Conservation (phyloP, 1,140 invertebrate species). For the Aphaenogaster rudis region DNA sequence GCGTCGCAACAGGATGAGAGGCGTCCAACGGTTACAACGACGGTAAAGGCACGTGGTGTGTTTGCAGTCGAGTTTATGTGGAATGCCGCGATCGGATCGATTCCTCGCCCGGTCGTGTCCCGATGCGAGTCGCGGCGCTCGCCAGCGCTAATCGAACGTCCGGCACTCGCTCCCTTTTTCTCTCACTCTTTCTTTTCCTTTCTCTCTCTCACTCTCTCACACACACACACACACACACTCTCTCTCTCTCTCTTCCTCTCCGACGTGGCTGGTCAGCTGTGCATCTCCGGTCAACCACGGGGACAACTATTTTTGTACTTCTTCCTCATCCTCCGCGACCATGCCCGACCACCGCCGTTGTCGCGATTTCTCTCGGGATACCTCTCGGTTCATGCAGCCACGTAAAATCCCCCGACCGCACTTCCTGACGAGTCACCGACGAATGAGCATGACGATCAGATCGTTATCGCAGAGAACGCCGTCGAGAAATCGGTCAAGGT, state of each 20-base stretch:
- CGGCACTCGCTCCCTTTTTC: background rate
- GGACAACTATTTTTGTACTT: slow-evolving; percentile 73
- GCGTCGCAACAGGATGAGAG: slow-evolving; percentile 25
- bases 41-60: slow-evolving; percentile 75
- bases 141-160: slow-evolving; percentile 57
- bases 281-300: slow-evolving; percentile 70
- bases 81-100: slow-evolving; percentile 49
- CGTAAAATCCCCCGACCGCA: background rate
- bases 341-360: slow-evolving; percentile 38
- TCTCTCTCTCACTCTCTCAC: background rate
- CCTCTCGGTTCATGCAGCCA: slow-evolving; percentile 59
- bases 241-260: background rate
- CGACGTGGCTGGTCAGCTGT: slow-evolving; percentile 66
- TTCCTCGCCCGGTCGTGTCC: slow-evolving; percentile 43
- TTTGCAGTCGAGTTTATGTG: slow-evolving; percentile 48
- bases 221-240: background rate
- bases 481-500: slow-evolving; percentile 5
- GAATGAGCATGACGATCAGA: slow-evolving; percentile 17
- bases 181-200: background rate
- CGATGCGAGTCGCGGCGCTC: slow-evolving; percentile 44
- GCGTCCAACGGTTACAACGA: slow-evolving; percentile 34
- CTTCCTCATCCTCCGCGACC: slow-evolving; percentile 74
- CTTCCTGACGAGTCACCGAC: slow-evolving; percentile 10
- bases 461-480: background rate
- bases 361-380: slow-evolving; percentile 57